These are phyloP conservation scores for Octopus bimaculoides DNA, from an alignment of 1,140 invertebrate genomes.

Conservation along the genomic window DNA sequence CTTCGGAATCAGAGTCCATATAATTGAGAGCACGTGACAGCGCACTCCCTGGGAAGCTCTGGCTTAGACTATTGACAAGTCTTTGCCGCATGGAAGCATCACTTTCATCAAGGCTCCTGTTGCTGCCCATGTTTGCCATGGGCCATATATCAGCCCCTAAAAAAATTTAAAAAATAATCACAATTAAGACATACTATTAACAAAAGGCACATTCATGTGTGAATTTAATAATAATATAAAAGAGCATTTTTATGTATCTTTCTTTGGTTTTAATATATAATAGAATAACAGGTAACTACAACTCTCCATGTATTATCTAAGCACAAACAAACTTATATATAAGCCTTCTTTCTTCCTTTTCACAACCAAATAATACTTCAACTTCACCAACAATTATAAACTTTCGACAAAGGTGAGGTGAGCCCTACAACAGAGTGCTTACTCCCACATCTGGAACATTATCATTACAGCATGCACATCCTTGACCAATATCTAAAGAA, in stretches of 20 bases:
- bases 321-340: background rate
- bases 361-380: too few species aligned
- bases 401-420: too few species aligned
- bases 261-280: slow-evolving; percentile 10
- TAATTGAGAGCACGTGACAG: slow-evolving; percentile 51
- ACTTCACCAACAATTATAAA: too few species aligned
- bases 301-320: background rate
- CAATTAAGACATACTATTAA: slow-evolving; percentile 11
- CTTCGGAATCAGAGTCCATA: slow-evolving; percentile 42
- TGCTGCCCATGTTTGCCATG: slow-evolving; percentile 26
- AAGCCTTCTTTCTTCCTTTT: too few species aligned
- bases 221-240: slow-evolving; percentile 8
- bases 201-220: slow-evolving; percentile 20
- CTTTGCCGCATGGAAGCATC: slow-evolving; percentile 52
- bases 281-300: background rate
- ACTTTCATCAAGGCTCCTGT: slow-evolving; percentile 42
- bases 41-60: slow-evolving; percentile 53
- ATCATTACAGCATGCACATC: too few species aligned
- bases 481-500: too few species aligned
- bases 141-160: slow-evolving; percentile 18
- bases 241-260: background rate
- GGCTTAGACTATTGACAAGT: slow-evolving; percentile 52
- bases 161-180: slow-evolving; percentile 16
- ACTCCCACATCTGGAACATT: too few species aligned
- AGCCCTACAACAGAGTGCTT: too few species aligned